Evolutionary conservation across 2,113 vertebrate genomes (phyloP).

Genomic region (Columba livia): DNA sequence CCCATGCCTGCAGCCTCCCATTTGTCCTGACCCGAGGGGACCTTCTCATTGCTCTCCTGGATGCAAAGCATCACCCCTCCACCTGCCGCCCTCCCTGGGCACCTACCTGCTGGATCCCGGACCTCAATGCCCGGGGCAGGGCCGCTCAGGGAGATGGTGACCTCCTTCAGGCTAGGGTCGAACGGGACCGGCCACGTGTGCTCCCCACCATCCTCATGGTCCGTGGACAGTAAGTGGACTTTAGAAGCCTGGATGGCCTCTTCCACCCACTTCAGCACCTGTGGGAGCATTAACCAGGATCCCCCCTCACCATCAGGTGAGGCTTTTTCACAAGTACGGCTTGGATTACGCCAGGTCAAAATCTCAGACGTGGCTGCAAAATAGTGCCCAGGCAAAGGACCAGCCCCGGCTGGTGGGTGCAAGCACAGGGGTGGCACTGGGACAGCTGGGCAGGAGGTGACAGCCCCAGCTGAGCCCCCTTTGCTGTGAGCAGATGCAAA

Average conservation of each 20-base stretch:
- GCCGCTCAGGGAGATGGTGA: constrained; percentile 91
- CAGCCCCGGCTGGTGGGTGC: neutral
- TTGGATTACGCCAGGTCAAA: neutral
- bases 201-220: constrained; percentile 83
- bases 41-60: neutral
- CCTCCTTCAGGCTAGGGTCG: constrained; percentile 89
- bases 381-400: accelerated
- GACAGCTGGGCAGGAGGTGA: neutral
- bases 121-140: constrained; percentile 85
- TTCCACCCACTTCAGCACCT: constrained; percentile 96
- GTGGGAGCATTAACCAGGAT: neutral
- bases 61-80: neutral
- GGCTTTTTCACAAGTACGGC: accelerated
- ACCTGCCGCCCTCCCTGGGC: accelerated
- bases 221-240: constrained; percentile 89
- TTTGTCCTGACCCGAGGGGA: neutral
- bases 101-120: constrained; percentile 83
- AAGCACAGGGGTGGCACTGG: neutral
- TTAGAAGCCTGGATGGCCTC: constrained; percentile 90
- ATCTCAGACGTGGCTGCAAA: accelerated
- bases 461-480: neutral
- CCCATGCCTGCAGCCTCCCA: neutral
- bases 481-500: neutral
- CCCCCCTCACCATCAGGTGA: accelerated
- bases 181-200: constrained; percentile 85